Base-by-base conservation (phyloP, 1,140 invertebrate genomes). In the Diabrotica undecimpunctata region DNA sequence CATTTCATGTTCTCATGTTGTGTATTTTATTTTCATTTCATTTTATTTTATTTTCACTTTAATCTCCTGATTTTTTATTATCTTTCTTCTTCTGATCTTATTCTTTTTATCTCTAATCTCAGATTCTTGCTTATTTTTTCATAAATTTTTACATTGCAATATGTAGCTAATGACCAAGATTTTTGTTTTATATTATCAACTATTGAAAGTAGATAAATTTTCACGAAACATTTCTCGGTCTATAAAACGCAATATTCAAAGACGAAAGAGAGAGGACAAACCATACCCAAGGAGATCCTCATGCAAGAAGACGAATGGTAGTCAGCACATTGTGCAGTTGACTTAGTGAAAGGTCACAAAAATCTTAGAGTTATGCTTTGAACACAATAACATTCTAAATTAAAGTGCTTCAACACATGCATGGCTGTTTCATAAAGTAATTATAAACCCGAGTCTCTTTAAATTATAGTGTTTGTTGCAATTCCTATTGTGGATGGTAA, bases 301-400 rank as follows among this genome's bases (percentile, higher is more conserved):
- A 66, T 66, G 65, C 65, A 66, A 69, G 66, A 68, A 68, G 66
- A 68, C 66, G 66, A 55, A 65, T 65, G 61, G 11, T 63, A 38
- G 52, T 54, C n/a, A 46, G 7, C 14, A 63, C 61, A 56, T 54
- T 63, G 53, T 56, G 54, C 41, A 63, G 61, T 63, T 63, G 61
- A 63, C 53, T 63, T 36, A 63, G 25, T 46, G 55, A 64, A 64
- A 64, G 62, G 62, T 64, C 56, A 64, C 62, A 64, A 64, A 64
- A 64, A 64, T 64, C 62, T 35, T 56, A 58, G 55, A 64, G 51
- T 64, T 64, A 64, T 64, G 62, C 57, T 64, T 57, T 46, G 62
- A 57, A 64, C 38, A 64, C 62, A 64, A 64, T 64, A 64, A 64
- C 62, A 64, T 64, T 64, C 62, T 64, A 64, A 64, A 64, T 64